A percentile compares a stretch with the other conserved stretches of the same genome.
Conservation (phyloP, 2,888 invertebrate genomes). For the Alitta virens region DNA sequence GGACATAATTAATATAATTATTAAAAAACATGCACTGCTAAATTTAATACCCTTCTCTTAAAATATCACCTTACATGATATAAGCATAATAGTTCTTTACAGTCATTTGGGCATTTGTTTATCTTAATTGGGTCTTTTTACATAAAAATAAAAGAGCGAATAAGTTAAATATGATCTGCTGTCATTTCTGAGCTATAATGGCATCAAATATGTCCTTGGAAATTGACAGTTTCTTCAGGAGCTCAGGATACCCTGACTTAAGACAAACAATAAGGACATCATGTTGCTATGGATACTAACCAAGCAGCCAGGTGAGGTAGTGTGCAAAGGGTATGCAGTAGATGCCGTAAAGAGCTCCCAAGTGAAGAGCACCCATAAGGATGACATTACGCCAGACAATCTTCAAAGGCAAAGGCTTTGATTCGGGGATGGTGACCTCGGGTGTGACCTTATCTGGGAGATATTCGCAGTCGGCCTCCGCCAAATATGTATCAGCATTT, state of each 20-base stretch:
- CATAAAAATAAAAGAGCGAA: too few relatives aligned
- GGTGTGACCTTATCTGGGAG: conserved; percentile 29
- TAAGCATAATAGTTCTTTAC: too few relatives aligned
- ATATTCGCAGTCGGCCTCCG: conserved; percentile 23
- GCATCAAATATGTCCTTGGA: too few relatives aligned
- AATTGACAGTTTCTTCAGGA: not conserved
- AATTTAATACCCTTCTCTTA: not conserved
- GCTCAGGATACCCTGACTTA: conserved; percentile 10
- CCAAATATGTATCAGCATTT: conserved; percentile 25
- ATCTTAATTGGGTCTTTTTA: too few relatives aligned
- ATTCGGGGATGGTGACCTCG: conserved; percentile 28
- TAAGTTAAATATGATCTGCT: too few relatives aligned
- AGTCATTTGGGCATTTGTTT: too few relatives aligned
- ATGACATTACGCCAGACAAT: conserved; percentile 54
- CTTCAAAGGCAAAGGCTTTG: conserved; percentile 37
- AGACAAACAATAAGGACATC: conserved; percentile 18
- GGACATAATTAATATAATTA: conserved; percentile 35
- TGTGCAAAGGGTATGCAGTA: conserved; percentile 40
- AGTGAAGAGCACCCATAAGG: conserved; percentile 42
- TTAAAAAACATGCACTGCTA: not conserved
- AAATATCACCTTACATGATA: too few relatives aligned
- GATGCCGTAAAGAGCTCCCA: conserved; percentile 43
- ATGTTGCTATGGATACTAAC: conserved; percentile 47
- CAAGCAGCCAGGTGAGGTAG: conserved; percentile 41
- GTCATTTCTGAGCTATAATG: too few relatives aligned